Percentiles rank a stretch among this genome's conserved stretches.
phyloP scores from a whole-genome alignment of 2,113 vertebrate species.

The Bettongia penicillata region DNA sequence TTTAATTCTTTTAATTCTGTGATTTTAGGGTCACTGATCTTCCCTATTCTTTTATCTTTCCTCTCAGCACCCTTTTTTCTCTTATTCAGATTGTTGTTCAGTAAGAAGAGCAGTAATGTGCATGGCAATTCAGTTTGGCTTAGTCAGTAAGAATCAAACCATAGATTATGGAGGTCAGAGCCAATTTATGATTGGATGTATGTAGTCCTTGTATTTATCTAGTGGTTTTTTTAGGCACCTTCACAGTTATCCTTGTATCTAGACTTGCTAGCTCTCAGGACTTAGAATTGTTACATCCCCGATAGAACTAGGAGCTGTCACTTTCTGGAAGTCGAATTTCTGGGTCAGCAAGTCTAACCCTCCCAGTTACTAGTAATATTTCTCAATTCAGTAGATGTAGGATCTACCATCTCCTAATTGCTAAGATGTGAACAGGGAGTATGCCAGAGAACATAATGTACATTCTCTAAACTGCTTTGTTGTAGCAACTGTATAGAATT shows the following conservation, averaged over 20 bases:
- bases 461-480: neutral
- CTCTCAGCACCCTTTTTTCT: constrained; percentile 29
- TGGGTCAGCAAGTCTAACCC: neutral
- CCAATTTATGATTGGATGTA: neutral
- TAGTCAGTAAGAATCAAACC: constrained; percentile 15
- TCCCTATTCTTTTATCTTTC: constrained; percentile 12
- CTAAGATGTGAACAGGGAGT: constrained; percentile 26
- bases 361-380: constrained; percentile 19
- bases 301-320: neutral
- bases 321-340: constrained; percentile 28
- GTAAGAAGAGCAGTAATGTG: neutral
- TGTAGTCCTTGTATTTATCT: constrained; percentile 28
- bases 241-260: constrained; percentile 43
- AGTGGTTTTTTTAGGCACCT: neutral
- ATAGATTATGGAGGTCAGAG: neutral
- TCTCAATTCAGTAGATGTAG: constrained; percentile 36
- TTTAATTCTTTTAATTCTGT: constrained; percentile 28
- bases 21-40: constrained; percentile 17
- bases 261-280: neutral
- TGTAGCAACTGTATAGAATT: constrained; percentile 23
- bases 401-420: constrained; percentile 14
- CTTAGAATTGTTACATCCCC: neutral
- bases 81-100: constrained; percentile 34
- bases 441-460: constrained; percentile 17
- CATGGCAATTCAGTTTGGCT: neutral